Percentiles rank a stretch among this genome's conserved stretches.
Conservation (phyloP, 2,797 vertebrate species). For the Silurus aristotelis region DNA sequence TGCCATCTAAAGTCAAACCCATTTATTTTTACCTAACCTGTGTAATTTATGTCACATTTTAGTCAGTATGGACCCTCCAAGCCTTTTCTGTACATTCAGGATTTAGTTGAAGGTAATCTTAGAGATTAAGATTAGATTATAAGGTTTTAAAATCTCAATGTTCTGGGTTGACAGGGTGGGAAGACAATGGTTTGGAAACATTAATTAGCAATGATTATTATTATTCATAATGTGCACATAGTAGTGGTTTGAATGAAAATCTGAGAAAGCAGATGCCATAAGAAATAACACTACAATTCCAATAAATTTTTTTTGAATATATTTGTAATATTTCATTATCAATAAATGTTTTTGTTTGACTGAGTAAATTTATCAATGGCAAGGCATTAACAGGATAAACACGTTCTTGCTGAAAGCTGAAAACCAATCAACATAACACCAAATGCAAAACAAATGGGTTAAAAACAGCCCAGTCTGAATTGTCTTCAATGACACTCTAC, state of each 20-base stretch:
- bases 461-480: neutral
- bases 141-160: neutral
- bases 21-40: neutral
- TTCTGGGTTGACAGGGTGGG: neutral
- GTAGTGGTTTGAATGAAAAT: neutral
- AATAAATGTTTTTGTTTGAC: neutral
- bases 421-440: neutral
- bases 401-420: neutral
- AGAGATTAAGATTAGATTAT: slow-evolving; percentile 1
- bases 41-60: neutral
- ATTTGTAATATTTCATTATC: neutral
- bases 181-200: neutral
- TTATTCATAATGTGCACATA: neutral
- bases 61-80: neutral
- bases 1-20: neutral
- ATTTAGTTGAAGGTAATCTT: slow-evolving; percentile 9
- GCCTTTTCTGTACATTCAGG: neutral
- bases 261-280: neutral
- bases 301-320: neutral
- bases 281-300: neutral
- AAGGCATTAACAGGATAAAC: neutral
- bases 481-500: neutral
- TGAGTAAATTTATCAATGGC: neutral
- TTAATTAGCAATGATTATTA: neutral
- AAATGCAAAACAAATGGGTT: neutral